A percentile compares a stretch with the other conserved stretches of the same genome.
These are phyloP conservation scores for Vandiemenella viatica DNA, from an alignment of 2,888 invertebrate species.

Conservation along the genomic window DNA sequence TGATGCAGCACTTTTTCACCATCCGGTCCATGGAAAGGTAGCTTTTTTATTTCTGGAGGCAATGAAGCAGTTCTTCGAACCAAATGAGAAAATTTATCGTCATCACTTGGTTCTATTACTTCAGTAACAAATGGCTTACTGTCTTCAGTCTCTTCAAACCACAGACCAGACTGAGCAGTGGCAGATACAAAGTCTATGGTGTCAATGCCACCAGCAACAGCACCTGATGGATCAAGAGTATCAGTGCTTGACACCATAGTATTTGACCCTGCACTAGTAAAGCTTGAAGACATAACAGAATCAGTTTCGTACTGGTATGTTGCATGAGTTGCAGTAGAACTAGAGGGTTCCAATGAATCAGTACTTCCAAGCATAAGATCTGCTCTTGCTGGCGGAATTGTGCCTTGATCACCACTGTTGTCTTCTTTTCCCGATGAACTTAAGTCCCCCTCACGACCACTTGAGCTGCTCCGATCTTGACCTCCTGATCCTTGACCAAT, in stretches of 20 bases:
- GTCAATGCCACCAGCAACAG: constrained; percentile 36
- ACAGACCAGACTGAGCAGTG: constrained; percentile 29
- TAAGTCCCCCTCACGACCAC: constrained; percentile 32
- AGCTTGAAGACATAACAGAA: constrained; percentile 72
- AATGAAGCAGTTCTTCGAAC: constrained; percentile 34
- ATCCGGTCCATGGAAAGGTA: constrained; percentile 37
- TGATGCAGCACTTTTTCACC: constrained; percentile 34
- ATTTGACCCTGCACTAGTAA: constrained; percentile 69
- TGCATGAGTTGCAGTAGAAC: constrained; percentile 66
- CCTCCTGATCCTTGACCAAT: constrained; percentile 17
- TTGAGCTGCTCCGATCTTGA: constrained; percentile 33
- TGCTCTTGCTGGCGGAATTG: constrained; percentile 25
- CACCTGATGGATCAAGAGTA: constrained; percentile 43
- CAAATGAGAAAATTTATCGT: constrained; percentile 31
- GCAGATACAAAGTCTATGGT: constrained; percentile 26
- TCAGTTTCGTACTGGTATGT: constrained; percentile 73
- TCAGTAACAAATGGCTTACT: constrained; percentile 33
- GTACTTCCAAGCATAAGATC: constrained; percentile 45
- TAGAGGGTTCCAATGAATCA: constrained; percentile 60
- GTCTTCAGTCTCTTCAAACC: constrained; percentile 31
- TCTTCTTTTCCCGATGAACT: constrained; percentile 31
- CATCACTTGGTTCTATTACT: constrained; percentile 31
- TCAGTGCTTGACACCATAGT: constrained; percentile 69
- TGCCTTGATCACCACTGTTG: constrained; percentile 19
- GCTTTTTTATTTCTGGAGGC: constrained; percentile 34